Evolutionary conservation across 1,140 invertebrate species (phyloP).

Genomic region (Neotoxoptera formosana): DNA sequence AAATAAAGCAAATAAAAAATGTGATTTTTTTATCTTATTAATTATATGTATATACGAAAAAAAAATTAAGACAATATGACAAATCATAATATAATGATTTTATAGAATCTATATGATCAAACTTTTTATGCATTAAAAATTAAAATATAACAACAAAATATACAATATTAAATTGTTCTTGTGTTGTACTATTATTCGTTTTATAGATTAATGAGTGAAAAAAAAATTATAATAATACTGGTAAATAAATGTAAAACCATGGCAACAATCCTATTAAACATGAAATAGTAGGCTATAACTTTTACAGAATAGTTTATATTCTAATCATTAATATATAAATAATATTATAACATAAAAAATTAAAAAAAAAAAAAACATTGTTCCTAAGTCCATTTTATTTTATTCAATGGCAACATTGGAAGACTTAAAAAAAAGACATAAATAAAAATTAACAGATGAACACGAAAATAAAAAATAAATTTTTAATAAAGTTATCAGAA

Average conservation of each 20-base stretch:
- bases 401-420: slow-evolving; percentile 57
- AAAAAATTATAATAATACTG: slow-evolving; percentile 52
- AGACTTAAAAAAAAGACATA: slow-evolving; percentile 54
- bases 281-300: slow-evolving; percentile 51
- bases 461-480: slow-evolving; percentile 56
- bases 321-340: slow-evolving; percentile 56
- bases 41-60: slow-evolving; percentile 1
- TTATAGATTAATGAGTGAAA: slow-evolving; percentile 23
- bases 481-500: slow-evolving; percentile 56
- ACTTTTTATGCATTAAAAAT: slow-evolving; percentile 39
- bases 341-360: slow-evolving; percentile 54
- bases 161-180: slow-evolving; percentile 50
- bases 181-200: slow-evolving; percentile 37
- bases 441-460: slow-evolving; percentile 57
- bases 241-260: slow-evolving; percentile 51
- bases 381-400: slow-evolving; percentile 58
- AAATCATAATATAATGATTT: slow-evolving; percentile 36
- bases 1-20: slow-evolving; percentile 34
- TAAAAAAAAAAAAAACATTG: slow-evolving; percentile 51
- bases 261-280: slow-evolving; percentile 56
- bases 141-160: slow-evolving; percentile 45
- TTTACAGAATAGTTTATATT: slow-evolving; percentile 53
- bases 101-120: slow-evolving; percentile 19
- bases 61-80: slow-evolving; percentile 33
- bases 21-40: background rate